Percentiles rank a stretch among this genome's conserved stretches.
phyloP scores from a whole-genome alignment of 2,113 vertebrate genomes.

The Hoplias malabaricus region DNA sequence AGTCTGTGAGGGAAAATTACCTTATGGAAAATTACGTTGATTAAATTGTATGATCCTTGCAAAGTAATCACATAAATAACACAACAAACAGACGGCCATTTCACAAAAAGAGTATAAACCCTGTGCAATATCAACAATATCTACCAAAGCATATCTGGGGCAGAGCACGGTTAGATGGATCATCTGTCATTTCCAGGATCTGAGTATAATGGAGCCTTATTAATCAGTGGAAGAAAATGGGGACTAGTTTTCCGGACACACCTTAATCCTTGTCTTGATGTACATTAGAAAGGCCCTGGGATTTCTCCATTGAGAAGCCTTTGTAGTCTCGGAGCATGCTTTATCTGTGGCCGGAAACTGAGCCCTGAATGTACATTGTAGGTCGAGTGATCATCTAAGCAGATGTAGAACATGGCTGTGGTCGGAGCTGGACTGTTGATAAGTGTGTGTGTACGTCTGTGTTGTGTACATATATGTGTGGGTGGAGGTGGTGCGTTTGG shows the following conservation, averaged over 20 bases:
- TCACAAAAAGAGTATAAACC: too few species aligned
- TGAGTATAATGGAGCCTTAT: not conserved
- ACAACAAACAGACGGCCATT: too few species aligned
- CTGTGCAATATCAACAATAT: too few species aligned
- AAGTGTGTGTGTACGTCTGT: slow-evolving; percentile 32
- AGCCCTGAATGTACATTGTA: not conserved
- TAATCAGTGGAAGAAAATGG: not conserved
- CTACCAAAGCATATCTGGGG: too few species aligned
- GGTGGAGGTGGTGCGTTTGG: slow-evolving; percentile 20
- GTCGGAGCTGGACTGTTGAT: not conserved
- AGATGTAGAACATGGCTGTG: not conserved
- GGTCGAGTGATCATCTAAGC: not conserved
- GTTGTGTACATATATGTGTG: slow-evolving; percentile 36
- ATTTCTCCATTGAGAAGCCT: not conserved
- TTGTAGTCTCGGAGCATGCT: slow-evolving; percentile 28
- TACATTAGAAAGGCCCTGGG: not conserved
- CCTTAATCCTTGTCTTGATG: not conserved
- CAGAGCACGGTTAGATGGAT: too few species aligned
- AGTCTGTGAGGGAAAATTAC: too few species aligned
- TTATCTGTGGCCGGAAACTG: not conserved
- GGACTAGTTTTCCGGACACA: not conserved
- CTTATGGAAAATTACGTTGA: too few species aligned
- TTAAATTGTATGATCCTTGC: too few species aligned
- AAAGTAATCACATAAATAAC: too few species aligned
- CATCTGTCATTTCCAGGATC: not conserved